Evolutionary conservation across 2,113 vertebrate genomes (phyloP).

Genomic region (Macquaria ambigua): DNA sequence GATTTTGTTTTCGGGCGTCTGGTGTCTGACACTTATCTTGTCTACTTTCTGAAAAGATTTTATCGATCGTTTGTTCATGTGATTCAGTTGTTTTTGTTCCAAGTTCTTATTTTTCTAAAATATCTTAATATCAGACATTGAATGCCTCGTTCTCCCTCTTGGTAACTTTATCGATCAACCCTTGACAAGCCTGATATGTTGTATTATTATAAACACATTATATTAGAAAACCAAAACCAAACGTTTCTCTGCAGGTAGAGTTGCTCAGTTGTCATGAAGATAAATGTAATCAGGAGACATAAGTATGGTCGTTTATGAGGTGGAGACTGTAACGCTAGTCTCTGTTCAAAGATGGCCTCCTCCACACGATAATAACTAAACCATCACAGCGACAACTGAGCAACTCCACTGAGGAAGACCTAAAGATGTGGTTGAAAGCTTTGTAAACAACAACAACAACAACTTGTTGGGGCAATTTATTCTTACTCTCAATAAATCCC

Average conservation of each 20-base stretch:
- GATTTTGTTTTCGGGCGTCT: background rate
- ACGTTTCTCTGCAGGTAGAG: background rate
- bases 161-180: background rate
- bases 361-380: background rate
- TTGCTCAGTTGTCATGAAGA: background rate
- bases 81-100: background rate
- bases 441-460: too few relatives aligned
- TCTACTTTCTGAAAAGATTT: background rate
- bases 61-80: background rate
- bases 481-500: background rate
- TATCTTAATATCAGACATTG: background rate
- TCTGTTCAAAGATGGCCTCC: background rate
- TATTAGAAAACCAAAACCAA: background rate
- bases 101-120: background rate
- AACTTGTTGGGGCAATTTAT: background rate
- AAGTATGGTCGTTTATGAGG: background rate
- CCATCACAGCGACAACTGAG: background rate
- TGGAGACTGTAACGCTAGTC: background rate
- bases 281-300: background rate
- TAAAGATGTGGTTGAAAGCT: background rate
- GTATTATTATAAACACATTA: background rate
- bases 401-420: background rate
- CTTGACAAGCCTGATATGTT: background rate
- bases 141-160: background rate
- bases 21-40: background rate